phyloP scores from a whole-genome alignment of 2,888 invertebrate species.

The Achlya flavicornis region DNA sequence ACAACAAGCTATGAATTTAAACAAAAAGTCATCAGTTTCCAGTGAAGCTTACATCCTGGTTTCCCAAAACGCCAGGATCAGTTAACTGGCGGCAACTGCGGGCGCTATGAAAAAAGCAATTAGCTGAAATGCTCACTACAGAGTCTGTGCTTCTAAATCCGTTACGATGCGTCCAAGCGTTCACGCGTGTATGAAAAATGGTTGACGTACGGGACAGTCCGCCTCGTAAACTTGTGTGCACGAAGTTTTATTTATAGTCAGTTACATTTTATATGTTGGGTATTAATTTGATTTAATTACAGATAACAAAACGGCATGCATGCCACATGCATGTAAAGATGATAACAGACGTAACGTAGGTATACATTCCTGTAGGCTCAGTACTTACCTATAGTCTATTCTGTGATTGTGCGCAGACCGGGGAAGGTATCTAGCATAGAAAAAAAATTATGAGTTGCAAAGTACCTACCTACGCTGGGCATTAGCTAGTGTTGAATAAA shows the following conservation, averaged over 20 bases:
- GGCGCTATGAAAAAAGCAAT: slow-evolving; percentile 70
- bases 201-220: slow-evolving; percentile 45
- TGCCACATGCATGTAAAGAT: too few relatives aligned
- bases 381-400: too few relatives aligned
- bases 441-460: too few relatives aligned
- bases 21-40: slow-evolving; percentile 17
- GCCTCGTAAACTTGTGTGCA: slow-evolving; percentile 17
- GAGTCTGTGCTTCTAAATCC: slow-evolving; percentile 56
- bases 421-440: too few relatives aligned
- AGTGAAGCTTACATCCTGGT: slow-evolving; percentile 32
- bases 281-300: too few relatives aligned
- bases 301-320: too few relatives aligned
- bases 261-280: too few relatives aligned
- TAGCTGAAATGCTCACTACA: slow-evolving; percentile 68
- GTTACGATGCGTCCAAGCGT: slow-evolving; percentile 64
- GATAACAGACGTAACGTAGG: too few relatives aligned
- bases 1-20: neutral
- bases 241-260: neutral
- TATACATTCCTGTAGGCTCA: too few relatives aligned
- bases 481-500: too few relatives aligned
- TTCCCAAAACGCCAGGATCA: slow-evolving; percentile 16
- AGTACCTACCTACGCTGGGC: too few relatives aligned
- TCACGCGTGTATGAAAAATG: slow-evolving; percentile 81
- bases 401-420: too few relatives aligned
- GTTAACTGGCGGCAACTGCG: slow-evolving; percentile 12